A percentile compares a stretch with the other conserved stretches of the same genome.
These are phyloP conservation scores for Rhopalosiphum nymphaeae DNA, from an alignment of 2,888 invertebrate genomes.

Conservation along the genomic window DNA sequence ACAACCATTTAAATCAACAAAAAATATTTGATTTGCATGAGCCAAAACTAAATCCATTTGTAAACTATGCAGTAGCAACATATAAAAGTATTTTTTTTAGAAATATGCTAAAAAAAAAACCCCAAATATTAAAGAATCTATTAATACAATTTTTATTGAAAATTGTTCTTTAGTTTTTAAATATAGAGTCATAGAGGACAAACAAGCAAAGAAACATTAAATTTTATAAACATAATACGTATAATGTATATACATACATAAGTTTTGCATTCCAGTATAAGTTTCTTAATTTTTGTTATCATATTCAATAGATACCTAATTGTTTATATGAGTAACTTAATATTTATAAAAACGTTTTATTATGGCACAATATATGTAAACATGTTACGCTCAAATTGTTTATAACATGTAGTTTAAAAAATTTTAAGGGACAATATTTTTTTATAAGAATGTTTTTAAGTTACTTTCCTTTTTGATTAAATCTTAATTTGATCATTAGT, in stretches of 20 bases:
- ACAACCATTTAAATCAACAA: not conserved
- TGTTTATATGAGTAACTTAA: not conserved
- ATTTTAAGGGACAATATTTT: not conserved
- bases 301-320: not conserved
- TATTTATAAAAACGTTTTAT: not conserved
- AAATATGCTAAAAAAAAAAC: not conserved
- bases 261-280: not conserved
- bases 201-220: not conserved
- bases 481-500: not conserved
- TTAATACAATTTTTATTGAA: not conserved
- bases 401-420: not conserved
- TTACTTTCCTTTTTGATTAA: not conserved
- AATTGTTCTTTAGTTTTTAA: not conserved
- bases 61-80: not conserved
- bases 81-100: not conserved
- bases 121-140: not conserved
- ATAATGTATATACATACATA: not conserved
- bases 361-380: not conserved
- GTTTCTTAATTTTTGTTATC: not conserved
- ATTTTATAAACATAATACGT: not conserved
- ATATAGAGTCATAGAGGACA: not conserved
- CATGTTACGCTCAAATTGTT: not conserved
- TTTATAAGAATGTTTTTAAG: not conserved
- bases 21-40: not conserved
- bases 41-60: no score